Conservation (phyloP, 2,888 invertebrate genomes). For the Sphecodes monilicornis region DNA sequence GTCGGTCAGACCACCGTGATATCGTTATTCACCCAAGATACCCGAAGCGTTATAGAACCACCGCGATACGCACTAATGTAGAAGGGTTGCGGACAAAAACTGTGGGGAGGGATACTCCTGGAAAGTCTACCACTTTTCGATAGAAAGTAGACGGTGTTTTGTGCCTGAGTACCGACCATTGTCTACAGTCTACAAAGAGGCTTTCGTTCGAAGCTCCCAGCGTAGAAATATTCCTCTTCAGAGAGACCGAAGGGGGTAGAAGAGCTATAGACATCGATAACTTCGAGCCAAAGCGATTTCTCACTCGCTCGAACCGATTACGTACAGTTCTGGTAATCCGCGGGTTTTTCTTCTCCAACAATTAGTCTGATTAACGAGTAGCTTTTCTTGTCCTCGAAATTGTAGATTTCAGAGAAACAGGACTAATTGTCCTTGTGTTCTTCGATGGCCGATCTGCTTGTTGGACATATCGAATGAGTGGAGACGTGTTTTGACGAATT, state of each 20-base stretch:
- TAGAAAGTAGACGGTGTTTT: slow-evolving; percentile 11
- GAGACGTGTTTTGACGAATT: neutral
- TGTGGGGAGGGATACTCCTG: neutral
- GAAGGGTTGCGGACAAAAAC: slow-evolving; percentile 15
- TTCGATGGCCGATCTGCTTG: neutral
- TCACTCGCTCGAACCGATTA: neutral
- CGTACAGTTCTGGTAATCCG: neutral
- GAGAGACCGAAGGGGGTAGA: neutral
- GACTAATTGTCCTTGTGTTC: neutral
- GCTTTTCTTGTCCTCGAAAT: too few species aligned
- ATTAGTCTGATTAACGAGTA: neutral
- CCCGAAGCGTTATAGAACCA: slow-evolving; percentile 27
- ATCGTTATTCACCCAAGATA: slow-evolving; percentile 40
- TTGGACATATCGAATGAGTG: neutral
- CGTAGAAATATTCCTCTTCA: slow-evolving; percentile 3
- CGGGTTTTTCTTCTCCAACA: neutral
- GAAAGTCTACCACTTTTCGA: neutral
- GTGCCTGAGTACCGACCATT: neutral
- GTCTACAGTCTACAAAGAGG: slow-evolving; percentile 22
- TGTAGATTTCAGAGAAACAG: neutral
- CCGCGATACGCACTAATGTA: slow-evolving; percentile 15
- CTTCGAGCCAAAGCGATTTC: neutral
- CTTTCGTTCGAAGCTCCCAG: neutral
- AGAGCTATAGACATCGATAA: slow-evolving; percentile 1
- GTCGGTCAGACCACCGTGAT: slow-evolving; percentile 8